phyloP scores from a whole-genome alignment of 2,797 vertebrate species.

The Enteromius thamalakanensis region DNA sequence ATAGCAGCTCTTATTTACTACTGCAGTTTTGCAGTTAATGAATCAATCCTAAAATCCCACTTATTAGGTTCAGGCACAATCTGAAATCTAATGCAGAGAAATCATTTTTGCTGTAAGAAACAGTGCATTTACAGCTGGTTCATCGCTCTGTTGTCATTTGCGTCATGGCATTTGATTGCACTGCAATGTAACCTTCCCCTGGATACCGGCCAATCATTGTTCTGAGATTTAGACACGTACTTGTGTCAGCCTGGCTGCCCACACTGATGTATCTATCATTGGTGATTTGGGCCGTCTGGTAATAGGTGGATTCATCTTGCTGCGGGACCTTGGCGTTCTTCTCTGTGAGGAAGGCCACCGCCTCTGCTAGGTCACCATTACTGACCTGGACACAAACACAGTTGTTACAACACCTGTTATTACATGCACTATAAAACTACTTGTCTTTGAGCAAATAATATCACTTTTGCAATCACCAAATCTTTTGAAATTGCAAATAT shows the following conservation, averaged over 20 bases:
- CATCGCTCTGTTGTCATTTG: neutral
- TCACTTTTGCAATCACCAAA: neutral
- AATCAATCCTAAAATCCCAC: neutral
- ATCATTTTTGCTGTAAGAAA: neutral
- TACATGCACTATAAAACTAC: neutral
- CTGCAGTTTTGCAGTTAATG: neutral
- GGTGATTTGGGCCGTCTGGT: slow-evolving; percentile 91
- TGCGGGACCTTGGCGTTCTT: slow-evolving; percentile 95
- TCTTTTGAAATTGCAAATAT: too few species aligned
- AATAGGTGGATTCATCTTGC: slow-evolving; percentile 92
- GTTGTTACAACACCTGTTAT: neutral
- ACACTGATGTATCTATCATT: slow-evolving; percentile 97
- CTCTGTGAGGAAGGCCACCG: slow-evolving; percentile 93
- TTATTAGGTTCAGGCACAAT: neutral
- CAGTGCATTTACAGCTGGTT: slow-evolving; percentile 8
- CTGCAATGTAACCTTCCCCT: slow-evolving; percentile 18
- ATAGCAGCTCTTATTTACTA: neutral
- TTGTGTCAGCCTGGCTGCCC: slow-evolving; percentile 96
- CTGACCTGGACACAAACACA: slow-evolving; percentile 82
- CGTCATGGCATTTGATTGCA: slow-evolving; percentile 13
- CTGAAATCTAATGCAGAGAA: neutral
- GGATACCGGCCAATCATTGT: slow-evolving; percentile 41
- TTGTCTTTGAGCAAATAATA: neutral
- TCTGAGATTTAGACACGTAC: slow-evolving; percentile 76
- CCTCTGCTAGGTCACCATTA: slow-evolving; percentile 94